Percentiles rank a stretch among this genome's conserved stretches.
Conservation (phyloP, 1,140 invertebrate genomes). For the Chelonus insularis region DNA sequence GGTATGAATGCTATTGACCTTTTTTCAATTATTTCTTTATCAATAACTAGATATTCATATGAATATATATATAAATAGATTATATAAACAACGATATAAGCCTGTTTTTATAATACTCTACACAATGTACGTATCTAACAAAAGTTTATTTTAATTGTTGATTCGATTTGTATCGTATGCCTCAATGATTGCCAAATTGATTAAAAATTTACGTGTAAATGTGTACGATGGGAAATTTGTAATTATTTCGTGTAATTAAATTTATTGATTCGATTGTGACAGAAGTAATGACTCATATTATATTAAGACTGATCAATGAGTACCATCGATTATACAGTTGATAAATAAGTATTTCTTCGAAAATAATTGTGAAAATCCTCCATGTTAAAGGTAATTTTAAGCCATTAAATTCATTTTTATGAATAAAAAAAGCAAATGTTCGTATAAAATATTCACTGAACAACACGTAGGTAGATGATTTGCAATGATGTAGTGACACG, state of each 20-base stretch:
- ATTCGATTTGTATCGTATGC: background rate
- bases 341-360: slow-evolving; percentile 3
- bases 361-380: too few species aligned
- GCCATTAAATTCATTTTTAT: too few species aligned
- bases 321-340: slow-evolving; percentile 17
- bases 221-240: background rate
- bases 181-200: background rate
- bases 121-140: too few species aligned
- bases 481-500: background rate
- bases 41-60: slow-evolving; percentile 30
- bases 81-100: background rate
- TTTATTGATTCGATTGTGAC: slow-evolving; percentile 8
- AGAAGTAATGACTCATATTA: too few species aligned
- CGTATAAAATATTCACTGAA: background rate
- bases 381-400: too few species aligned
- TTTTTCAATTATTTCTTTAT: slow-evolving; percentile 31
- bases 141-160: too few species aligned
- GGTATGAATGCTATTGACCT: slow-evolving; percentile 34
- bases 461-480: background rate
- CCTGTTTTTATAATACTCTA: background rate
- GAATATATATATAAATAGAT: slow-evolving; percentile 25
- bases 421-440: too few species aligned
- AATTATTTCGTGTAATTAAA: background rate
- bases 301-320: slow-evolving; percentile 27
- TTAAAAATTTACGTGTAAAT: background rate